Percentiles rank a stretch among this genome's conserved stretches.
Evolutionary conservation across 2,113 vertebrate species (phyloP).

Genomic region (Cairina moschata): DNA sequence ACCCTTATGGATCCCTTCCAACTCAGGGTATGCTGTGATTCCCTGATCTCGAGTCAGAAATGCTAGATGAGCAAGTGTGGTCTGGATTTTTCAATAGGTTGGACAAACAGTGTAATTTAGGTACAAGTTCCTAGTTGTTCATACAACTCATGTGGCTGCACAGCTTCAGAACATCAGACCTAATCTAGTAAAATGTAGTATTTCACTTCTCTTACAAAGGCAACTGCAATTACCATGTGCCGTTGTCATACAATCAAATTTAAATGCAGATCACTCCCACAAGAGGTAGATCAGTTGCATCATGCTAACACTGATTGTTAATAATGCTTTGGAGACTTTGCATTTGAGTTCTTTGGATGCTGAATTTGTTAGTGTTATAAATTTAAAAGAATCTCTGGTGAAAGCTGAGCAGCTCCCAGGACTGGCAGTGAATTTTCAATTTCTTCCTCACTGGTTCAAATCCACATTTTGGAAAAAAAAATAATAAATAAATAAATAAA

Average conservation of each 20-base stretch:
- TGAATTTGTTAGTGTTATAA: background rate
- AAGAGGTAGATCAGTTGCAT: background rate
- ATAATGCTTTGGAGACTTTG: background rate
- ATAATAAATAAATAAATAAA: background rate
- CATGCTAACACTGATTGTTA: background rate
- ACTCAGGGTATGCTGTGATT: too few species aligned
- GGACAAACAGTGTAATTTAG: background rate
- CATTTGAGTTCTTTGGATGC: background rate
- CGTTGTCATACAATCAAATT: background rate
- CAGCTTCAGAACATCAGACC: background rate
- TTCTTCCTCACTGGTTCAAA: background rate
- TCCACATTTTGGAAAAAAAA: background rate
- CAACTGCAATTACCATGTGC: background rate
- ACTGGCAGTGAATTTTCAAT: background rate
- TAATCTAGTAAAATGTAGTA: background rate
- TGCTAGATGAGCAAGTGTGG: background rate
- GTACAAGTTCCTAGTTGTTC: background rate
- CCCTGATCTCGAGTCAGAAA: background rate
- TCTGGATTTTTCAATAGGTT: background rate
- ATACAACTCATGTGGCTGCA: background rate
- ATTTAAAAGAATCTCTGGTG: background rate
- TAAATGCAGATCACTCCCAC: background rate
- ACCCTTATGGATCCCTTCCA: too few species aligned
- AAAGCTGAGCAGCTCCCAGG: background rate
- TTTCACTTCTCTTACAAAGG: background rate